Base-by-base conservation (phyloP, 2,113 vertebrate genomes). In the Platichthys flesus region DNA sequence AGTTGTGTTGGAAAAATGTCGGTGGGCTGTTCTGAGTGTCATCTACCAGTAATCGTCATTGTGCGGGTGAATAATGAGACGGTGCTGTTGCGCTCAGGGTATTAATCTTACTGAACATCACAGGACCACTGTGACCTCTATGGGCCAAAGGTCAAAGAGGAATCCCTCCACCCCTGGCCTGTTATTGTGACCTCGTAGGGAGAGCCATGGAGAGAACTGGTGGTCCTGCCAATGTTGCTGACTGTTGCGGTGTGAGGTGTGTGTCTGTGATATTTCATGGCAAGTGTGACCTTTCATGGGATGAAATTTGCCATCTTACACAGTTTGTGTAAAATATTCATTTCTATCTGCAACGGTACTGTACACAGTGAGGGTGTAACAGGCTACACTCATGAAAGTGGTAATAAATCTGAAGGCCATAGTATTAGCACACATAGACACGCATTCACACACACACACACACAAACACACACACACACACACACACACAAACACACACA, bases 131-230 rank as follows among this genome's bases (percentile, higher is more conserved):
- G 83, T 93, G 92, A 94, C 91, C 91, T 88, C 62, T 76, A 40
- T 23, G 87, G 92, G 94, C 94, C 93, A 96, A 89, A 89, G 94
- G 88, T 88, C 92, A 92, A 90, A 94, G 87, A 87, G 85, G 87
- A 94, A 91, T 95, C 91, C 92, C 91, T 86, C 95, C 93, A 96
- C 94, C 93, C 93, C 21, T 73, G 90, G 81, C 93, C 93, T 94
- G 91, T 93, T 91, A 93, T 89, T 94, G 94, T 92, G 91, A 93
- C 85, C 88, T 84, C 64, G 61, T 78, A 87, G 77, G 52, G 67
- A 78, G 74, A 78, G 78, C 67, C 61, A 67, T 49, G 67, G 71
- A 79, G 73, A 64, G 71, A 78, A 74, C 81, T 84, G 91, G 90
- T 88, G 89, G 81, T 84, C 82, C 74, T 82, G 71, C 71, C 14